Conservation (phyloP, 37 sponge, comb jelly and placozoan species). For the Theonella swinhoei region DNA sequence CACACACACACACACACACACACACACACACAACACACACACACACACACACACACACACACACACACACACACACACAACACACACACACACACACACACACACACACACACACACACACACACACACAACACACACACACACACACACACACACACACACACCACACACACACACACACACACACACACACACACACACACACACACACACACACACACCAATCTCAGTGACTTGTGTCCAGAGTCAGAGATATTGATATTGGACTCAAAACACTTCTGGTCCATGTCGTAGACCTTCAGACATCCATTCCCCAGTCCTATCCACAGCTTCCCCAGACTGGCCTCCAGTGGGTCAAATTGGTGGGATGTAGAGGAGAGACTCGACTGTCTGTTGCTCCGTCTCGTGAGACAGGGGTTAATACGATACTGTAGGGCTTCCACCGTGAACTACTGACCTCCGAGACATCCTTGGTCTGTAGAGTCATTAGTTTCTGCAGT, state of each 20-base stretch:
- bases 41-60: no score
- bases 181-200: no score
- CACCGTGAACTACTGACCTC: slow-evolving; percentile 45
- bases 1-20: no score
- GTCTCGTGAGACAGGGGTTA: slow-evolving; percentile 74
- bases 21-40: no score
- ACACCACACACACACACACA: no score
- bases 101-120: no score
- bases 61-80: no score
- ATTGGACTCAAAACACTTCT: slow-evolving; percentile 65
- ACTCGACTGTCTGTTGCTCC: slow-evolving; percentile 71
- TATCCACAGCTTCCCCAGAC: slow-evolving; percentile 77
- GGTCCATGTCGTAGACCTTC: slow-evolving; percentile 78
- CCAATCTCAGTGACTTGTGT: slow-evolving; percentile 62
- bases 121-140: no score
- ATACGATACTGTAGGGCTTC: slow-evolving; percentile 69
- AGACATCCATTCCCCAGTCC: slow-evolving; percentile 81
- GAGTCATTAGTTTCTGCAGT: slow-evolving; percentile 48
- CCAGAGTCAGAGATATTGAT: slow-evolving; percentile 72
- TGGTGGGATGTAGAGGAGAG: slow-evolving; percentile 72
- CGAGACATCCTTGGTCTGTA: slow-evolving; percentile 39
- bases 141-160: no score
- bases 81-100: no score
- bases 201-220: neutral
- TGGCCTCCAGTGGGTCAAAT: slow-evolving; percentile 22